Percentiles rank a stretch among this genome's conserved stretches.
Evolutionary conservation across 1,140 invertebrate species (phyloP).

Genomic region (Calycopis cecrops): DNA sequence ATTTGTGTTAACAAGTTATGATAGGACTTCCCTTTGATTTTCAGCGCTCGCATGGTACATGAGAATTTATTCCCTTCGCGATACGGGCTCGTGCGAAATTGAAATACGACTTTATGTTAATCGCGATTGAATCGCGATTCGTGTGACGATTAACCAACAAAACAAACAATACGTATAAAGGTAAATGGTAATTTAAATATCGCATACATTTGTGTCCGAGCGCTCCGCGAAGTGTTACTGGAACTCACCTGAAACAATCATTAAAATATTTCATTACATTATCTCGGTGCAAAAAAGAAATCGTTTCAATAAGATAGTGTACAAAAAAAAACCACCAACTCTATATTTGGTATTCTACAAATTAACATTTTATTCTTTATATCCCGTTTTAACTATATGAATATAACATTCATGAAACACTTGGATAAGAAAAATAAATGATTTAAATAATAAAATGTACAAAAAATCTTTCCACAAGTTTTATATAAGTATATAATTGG

Average conservation of each 20-base stretch:
- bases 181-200: conserved; percentile 46
- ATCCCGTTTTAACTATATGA: too few relatives aligned
- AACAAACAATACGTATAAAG: conserved; percentile 43
- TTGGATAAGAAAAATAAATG: too few relatives aligned
- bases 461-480: too few relatives aligned
- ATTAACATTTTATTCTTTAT: too few relatives aligned
- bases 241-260: conserved; percentile 60
- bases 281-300: too few relatives aligned
- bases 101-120: conserved; percentile 62
- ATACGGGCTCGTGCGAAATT: conserved; percentile 41
- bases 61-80: conserved; percentile 32
- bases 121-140: conserved; percentile 53
- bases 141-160: conserved; percentile 44
- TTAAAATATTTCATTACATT: conserved; percentile 9
- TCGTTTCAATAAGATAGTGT: too few relatives aligned
- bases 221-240: conserved; percentile 18
- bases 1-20: conserved; percentile 16
- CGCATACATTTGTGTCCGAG: conserved; percentile 36
- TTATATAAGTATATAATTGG: too few relatives aligned
- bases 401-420: too few relatives aligned
- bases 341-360: too few relatives aligned
- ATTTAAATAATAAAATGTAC: too few relatives aligned
- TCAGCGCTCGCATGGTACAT: conserved; percentile 51
- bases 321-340: too few relatives aligned
- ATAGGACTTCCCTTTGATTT: conserved; percentile 40